Base-by-base conservation (phyloP, 2,797 vertebrate species). In the Myripristis murdjan region DNA sequence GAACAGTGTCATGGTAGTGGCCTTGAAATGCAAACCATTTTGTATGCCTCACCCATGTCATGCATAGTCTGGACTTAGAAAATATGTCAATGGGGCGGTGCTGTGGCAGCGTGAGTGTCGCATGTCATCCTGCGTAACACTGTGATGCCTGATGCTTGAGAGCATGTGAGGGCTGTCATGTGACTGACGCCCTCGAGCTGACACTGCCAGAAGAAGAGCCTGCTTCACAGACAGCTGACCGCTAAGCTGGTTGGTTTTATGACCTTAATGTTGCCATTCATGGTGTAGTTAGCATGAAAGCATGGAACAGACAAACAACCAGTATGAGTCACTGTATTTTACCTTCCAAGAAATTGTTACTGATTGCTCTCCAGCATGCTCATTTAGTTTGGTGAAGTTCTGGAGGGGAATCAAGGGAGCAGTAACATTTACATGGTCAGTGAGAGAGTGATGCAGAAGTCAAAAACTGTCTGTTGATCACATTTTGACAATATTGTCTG, bases 221-320 rank as follows among this genome's bases (percentile, higher is more conserved):
- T 79, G 77, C 68, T 24, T 85, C 83, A 82, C 75, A n/a, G 60
- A 77, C 87, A 83, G 83, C 87, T 85, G 84, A 79, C 74, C 47
- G 24, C 23, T 52, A 41, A 58, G 3, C 47, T 20, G 31, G 23
- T 15, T 41, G 31, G 62, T 62, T 79, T 70, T 62, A 73, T 63
- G 54, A 31, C 47, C 20, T 18, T 24, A 6, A 51, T 16, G 15
- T 35, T 43, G 35, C 22, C 14, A 20, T 58, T 58, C n/a, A 1
- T 47, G 22, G 58, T 43, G 16, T 44, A 46, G 43, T 65, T 70
- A 37, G 43, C 12, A 52, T 54, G n/a, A 14, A 64, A 0, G 14
- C 24, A 46, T 49, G 52, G 55, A 63, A 49, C 15, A 44, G 23
- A 52, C 44, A 28, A 16, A 43, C 16, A 9, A 4, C 5, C 39